Conservation (phyloP, 2,113 vertebrate species). For the Actenoides hombroni region DNA sequence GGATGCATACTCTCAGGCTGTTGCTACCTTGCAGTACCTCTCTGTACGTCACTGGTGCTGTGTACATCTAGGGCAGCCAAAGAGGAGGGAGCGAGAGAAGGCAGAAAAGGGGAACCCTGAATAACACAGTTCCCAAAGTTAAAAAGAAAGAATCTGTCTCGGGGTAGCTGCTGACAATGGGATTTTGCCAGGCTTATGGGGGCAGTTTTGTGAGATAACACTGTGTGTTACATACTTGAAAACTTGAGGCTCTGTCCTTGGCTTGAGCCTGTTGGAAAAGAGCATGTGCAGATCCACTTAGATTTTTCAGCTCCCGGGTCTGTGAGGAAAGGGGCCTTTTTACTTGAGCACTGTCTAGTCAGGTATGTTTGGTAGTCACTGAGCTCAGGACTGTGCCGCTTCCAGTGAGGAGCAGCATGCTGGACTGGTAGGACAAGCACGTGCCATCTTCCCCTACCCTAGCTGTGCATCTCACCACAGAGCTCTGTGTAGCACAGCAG, state of each 20-base stretch:
- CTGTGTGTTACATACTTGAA: not conserved
- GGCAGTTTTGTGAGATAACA: not conserved
- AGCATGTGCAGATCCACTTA: not conserved
- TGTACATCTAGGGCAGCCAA: not conserved
- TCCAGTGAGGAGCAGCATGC: not conserved
- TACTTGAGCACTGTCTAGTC: not conserved
- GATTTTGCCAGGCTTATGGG: not conserved
- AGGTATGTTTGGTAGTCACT: not conserved
- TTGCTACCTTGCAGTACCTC: constrained; percentile 8
- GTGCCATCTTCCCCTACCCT: fast-evolving
- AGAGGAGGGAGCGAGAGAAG: not conserved
- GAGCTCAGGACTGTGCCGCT: not conserved
- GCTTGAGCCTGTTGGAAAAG: not conserved
- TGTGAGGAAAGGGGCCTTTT: not conserved
- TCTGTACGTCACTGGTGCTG: not conserved
- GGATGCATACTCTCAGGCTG: constrained; percentile 33
- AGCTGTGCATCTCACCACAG: not conserved
- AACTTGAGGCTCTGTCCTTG: not conserved
- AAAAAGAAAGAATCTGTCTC: not conserved
- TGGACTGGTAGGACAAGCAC: not conserved
- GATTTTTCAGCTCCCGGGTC: not conserved
- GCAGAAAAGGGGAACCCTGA: not conserved
- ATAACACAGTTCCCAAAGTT: not conserved
- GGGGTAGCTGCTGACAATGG: not conserved
- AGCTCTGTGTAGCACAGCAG: not conserved